phyloP scores from a whole-genome alignment of 1,140 invertebrate genomes.

The Chironomus tepperi region DNA sequence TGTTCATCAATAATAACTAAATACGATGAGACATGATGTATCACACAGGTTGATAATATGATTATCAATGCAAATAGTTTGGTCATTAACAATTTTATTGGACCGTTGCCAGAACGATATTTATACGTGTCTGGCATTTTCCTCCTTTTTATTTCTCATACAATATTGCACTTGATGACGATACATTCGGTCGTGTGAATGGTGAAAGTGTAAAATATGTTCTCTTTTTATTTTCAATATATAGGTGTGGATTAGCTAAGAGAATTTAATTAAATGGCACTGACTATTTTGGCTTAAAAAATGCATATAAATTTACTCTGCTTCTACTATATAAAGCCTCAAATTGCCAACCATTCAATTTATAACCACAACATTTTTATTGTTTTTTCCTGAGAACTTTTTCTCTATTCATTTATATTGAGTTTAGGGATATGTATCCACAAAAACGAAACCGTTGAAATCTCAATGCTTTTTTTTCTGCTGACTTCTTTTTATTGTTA shows the following conservation, averaged over 20 bases:
- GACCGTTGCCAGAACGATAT: constrained; percentile 19
- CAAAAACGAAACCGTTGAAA: too few relatives aligned
- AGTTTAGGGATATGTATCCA: background rate
- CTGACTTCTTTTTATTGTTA: background rate
- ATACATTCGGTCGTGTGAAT: background rate
- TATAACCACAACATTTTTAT: background rate
- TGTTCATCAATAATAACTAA: constrained; percentile 62
- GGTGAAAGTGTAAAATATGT: too few relatives aligned
- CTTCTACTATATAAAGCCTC: background rate
- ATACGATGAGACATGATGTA: constrained; percentile 39
- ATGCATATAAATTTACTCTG: too few relatives aligned
- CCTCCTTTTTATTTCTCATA: background rate
- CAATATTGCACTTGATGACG: background rate
- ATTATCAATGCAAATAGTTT: constrained; percentile 19
- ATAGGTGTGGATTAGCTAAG: too few relatives aligned
- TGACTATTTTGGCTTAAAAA: too few relatives aligned
- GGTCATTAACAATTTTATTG: constrained; percentile 18
- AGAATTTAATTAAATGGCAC: too few relatives aligned
- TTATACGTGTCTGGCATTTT: constrained; percentile 15
- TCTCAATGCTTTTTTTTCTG: too few relatives aligned
- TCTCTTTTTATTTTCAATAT: too few relatives aligned
- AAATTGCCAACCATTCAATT: background rate
- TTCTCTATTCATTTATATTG: background rate
- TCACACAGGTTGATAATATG: background rate
- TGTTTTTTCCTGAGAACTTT: background rate